These are phyloP conservation scores for Vesta saturnalis DNA, from an alignment of 2,888 invertebrate genomes.

Conservation along the genomic window DNA sequence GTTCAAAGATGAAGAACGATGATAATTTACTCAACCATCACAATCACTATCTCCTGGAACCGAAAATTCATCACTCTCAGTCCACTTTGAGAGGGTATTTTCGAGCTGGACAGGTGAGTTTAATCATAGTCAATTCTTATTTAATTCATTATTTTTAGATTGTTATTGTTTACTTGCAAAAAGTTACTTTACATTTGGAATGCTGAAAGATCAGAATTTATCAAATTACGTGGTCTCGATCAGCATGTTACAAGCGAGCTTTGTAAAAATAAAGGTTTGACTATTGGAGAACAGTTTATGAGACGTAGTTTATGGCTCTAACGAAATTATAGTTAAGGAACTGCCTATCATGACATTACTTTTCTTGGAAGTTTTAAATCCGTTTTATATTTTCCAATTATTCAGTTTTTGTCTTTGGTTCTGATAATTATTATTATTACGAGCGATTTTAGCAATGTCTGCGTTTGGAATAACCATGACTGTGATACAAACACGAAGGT, in stretches of 20 bases:
- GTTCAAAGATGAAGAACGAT: constrained; percentile 51
- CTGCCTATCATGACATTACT: constrained; percentile 77
- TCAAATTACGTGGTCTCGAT: constrained; percentile 79
- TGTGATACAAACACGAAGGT: constrained; percentile 86
- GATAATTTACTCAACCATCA: constrained; percentile 48
- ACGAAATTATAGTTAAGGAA: constrained; percentile 85
- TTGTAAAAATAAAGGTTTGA: constrained; percentile 71
- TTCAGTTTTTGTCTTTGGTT: constrained; percentile 92
- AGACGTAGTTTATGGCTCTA: constrained; percentile 85
- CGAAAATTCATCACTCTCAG: constrained; percentile 48
- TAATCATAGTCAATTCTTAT: constrained; percentile 4
- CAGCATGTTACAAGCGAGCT: constrained; percentile 72
- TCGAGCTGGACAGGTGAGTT: constrained; percentile 55
- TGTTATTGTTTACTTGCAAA: constrained; percentile 80
- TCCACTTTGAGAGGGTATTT: constrained; percentile 60
- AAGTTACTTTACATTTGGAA: constrained; percentile 88
- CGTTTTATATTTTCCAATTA: constrained; percentile 95
- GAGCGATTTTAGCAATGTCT: constrained; percentile 88
- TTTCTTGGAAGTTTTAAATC: constrained; percentile 87
- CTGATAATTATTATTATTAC: constrained; percentile 90
- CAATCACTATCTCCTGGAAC: constrained; percentile 37
- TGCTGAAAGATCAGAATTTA: constrained; percentile 71
- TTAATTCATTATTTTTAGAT: constrained; percentile 35
- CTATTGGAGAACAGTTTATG: constrained; percentile 69
- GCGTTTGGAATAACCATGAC: constrained; percentile 84